Percentiles rank a stretch among this genome's conserved stretches.
Evolutionary conservation across 1,140 invertebrate species (phyloP).

Genomic region (Cephus cinctus): DNA sequence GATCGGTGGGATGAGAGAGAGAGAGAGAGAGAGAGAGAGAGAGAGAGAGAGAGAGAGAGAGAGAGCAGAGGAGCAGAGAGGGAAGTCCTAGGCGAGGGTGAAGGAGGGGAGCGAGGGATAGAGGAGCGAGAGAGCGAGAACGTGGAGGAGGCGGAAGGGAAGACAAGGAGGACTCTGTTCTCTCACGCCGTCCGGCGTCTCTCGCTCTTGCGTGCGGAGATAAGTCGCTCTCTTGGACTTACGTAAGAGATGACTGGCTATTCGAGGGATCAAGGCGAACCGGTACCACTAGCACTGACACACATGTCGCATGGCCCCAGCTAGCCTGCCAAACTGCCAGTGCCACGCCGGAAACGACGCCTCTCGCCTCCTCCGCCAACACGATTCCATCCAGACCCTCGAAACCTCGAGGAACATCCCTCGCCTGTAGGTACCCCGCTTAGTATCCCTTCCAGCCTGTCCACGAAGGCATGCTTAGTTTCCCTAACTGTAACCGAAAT

Average conservation of each 20-base stretch:
- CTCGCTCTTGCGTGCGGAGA: neutral
- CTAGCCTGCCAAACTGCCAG: conserved; percentile 8
- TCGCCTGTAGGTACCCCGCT: no score
- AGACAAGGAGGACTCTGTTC: no score
- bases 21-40: no score
- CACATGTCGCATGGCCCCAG: conserved; percentile 12
- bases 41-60: neutral
- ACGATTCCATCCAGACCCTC: no score
- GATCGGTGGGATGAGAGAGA: no score
- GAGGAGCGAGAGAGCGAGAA: neutral
- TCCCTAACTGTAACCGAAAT: no score
- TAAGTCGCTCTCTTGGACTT: conserved; percentile 10
- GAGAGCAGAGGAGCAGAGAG: neutral
- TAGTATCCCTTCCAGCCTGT: no score
- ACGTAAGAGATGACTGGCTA: conserved; percentile 14
- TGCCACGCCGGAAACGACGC: conserved; percentile 16
- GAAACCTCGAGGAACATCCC: no score
- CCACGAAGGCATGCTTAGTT: no score
- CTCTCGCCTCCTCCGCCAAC: neutral
- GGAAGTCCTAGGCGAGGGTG: neutral
- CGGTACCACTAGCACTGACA: conserved; percentile 15
- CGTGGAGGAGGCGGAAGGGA: no score
- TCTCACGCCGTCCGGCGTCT: no score
- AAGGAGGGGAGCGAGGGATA: no score
- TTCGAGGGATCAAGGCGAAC: conserved; percentile 17